These are phyloP conservation scores for Aphidius colemani DNA, from an alignment of 2,888 invertebrate species.

Conservation along the genomic window DNA sequence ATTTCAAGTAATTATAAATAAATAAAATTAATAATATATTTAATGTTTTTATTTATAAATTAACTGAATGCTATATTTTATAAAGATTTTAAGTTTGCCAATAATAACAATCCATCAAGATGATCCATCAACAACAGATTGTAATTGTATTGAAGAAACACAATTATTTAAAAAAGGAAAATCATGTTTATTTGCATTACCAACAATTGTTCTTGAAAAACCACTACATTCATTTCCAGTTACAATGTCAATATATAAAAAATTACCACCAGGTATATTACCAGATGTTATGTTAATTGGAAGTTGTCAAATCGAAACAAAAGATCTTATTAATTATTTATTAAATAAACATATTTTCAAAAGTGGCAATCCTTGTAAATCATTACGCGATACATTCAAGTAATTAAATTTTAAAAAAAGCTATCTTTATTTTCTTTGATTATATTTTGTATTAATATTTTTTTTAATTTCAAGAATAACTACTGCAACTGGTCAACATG, in stretches of 20 bases:
- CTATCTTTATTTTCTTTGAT: background rate
- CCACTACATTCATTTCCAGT: slow-evolving; percentile 66
- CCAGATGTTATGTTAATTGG: slow-evolving; percentile 70
- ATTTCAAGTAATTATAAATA: slow-evolving; percentile 59
- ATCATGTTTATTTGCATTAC: slow-evolving; percentile 71
- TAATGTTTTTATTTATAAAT: background rate
- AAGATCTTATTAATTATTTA: slow-evolving; percentile 66
- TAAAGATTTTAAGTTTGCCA: slow-evolving; percentile 64
- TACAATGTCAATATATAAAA: slow-evolving; percentile 65
- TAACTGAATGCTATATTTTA: background rate
- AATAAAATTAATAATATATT: too few species aligned
- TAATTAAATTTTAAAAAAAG: slow-evolving; percentile 15
- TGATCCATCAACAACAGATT: slow-evolving; percentile 59
- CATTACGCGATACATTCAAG: slow-evolving; percentile 66
- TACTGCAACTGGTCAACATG: slow-evolving; percentile 61
- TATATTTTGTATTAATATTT: background rate
- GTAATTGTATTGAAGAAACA: slow-evolving; percentile 57
- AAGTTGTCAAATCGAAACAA: slow-evolving; percentile 65
- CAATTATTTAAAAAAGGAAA: slow-evolving; percentile 69
- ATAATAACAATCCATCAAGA: slow-evolving; percentile 69
- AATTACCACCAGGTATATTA: slow-evolving; percentile 67
- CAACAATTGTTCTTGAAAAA: slow-evolving; percentile 62
- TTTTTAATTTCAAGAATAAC: slow-evolving; percentile 54
- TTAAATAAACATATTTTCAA: slow-evolving; percentile 58
- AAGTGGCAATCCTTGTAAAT: slow-evolving; percentile 63